These are phyloP conservation scores for Caenorhabditis sp. DNA, from an alignment of 2,888 invertebrate species.

Conservation along the genomic window DNA sequence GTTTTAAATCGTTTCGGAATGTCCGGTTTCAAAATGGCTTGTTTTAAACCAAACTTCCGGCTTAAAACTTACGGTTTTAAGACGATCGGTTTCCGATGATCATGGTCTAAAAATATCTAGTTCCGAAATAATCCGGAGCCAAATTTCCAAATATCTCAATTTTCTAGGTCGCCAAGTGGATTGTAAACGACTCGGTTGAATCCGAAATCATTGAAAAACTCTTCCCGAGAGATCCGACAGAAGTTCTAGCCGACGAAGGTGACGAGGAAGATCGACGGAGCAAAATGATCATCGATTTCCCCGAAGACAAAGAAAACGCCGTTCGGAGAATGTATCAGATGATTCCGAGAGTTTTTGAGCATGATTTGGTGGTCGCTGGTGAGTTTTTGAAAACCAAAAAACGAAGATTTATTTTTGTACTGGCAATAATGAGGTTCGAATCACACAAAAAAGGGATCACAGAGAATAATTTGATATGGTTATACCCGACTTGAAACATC, in stretches of 20 bases:
- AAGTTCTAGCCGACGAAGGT: constrained; percentile 45
- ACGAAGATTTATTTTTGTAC: constrained; percentile 17
- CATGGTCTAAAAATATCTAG: too few relatives aligned
- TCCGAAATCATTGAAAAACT: constrained; percentile 34
- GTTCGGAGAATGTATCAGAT: constrained; percentile 52
- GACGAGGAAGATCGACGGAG: constrained; percentile 45
- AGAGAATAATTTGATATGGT: not conserved
- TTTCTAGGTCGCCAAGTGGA: constrained; percentile 54
- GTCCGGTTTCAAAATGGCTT: too few relatives aligned
- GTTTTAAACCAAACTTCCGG: too few relatives aligned
- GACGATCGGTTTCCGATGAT: too few relatives aligned
- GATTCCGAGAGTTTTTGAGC: constrained; percentile 60
- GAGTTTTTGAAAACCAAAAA: constrained; percentile 17
- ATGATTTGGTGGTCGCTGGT: constrained; percentile 62
- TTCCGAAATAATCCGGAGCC: too few relatives aligned
- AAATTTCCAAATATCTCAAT: too few relatives aligned
- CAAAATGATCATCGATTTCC: constrained; percentile 56
- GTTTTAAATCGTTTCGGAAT: too few relatives aligned
- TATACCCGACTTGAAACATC: not conserved
- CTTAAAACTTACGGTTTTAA: too few relatives aligned
- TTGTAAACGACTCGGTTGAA: constrained; percentile 37
- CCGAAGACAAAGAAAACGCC: constrained; percentile 30
- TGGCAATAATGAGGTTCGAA: not conserved
- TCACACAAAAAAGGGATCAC: not conserved
- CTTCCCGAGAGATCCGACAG: constrained; percentile 55